These are phyloP conservation scores for Gari tellinella DNA, from an alignment of 2,888 invertebrate genomes.

Conservation along the genomic window DNA sequence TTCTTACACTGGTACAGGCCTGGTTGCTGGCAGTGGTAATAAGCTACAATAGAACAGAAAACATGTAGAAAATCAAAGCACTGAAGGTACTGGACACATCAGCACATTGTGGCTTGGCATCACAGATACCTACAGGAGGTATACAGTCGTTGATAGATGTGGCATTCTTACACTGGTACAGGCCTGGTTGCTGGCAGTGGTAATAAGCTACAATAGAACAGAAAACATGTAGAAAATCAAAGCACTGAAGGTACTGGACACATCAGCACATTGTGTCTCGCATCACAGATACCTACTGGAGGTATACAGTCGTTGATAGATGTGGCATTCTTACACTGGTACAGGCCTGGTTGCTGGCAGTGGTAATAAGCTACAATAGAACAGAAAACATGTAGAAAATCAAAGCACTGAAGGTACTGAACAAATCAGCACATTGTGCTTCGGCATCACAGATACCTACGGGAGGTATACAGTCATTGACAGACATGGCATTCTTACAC, in stretches of 20 bases:
- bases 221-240: too few relatives aligned
- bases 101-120: constrained; percentile 90
- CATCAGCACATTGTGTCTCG: constrained; percentile 90
- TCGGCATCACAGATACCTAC: constrained; percentile 92
- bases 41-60: constrained; percentile 10
- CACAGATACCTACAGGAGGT: constrained; percentile 92
- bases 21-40: constrained; percentile 78
- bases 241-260: too few relatives aligned
- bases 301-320: constrained; percentile 88
- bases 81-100: too few relatives aligned
- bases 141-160: constrained; percentile 87
- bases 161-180: constrained; percentile 92
- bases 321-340: constrained; percentile 90
- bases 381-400: too few relatives aligned
- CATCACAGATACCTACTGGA: constrained; percentile 93
- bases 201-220: constrained; percentile 57
- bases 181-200: constrained; percentile 85
- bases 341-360: constrained; percentile 87
- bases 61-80: too few relatives aligned
- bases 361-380: constrained; percentile 63
- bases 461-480: constrained; percentile 90
- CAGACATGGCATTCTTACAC: constrained; percentile 87
- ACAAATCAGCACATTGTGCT: constrained; percentile 91
- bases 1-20: constrained; percentile 93
- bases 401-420: too few relatives aligned